Conservation (phyloP, 2,113 vertebrate genomes). For the Rhegmatorhina hoffmannsi region DNA sequence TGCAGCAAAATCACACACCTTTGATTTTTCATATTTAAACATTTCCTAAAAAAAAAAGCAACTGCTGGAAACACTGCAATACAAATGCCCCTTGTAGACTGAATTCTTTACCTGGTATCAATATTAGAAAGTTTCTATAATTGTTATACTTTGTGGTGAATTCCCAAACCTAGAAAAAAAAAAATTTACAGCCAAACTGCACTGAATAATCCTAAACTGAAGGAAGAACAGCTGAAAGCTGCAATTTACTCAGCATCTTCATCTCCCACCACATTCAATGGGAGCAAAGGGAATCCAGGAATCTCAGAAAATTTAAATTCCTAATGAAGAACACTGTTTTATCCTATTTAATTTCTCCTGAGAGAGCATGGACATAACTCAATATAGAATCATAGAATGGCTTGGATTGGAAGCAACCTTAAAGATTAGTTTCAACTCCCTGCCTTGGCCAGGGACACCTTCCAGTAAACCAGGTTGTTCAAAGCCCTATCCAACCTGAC, state of each 20-base stretch:
- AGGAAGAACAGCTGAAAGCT: not conserved
- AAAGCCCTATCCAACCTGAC: not conserved
- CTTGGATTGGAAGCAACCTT: not conserved
- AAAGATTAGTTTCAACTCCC: not conserved
- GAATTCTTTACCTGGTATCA: not conserved
- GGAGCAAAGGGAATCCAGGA: not conserved
- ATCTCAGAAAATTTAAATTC: not conserved
- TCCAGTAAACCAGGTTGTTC: not conserved
- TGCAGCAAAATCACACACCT: not conserved
- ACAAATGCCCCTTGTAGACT: not conserved
- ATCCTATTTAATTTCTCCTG: not conserved
- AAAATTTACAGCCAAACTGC: not conserved
- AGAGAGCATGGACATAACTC: not conserved
- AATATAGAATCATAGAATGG: not conserved
- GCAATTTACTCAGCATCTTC: not conserved
- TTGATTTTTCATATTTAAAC: not conserved
- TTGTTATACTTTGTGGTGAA: not conserved
- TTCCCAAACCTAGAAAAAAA: not conserved
- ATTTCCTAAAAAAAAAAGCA: not conserved
- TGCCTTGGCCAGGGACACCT: not conserved
- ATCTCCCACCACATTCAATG: not conserved
- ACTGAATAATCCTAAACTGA: not conserved
- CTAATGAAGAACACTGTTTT: not conserved
- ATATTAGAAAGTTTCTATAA: not conserved
- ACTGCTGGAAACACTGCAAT: not conserved